Evolutionary conservation across 2,113 vertebrate genomes (phyloP).

Genomic region (Reinhardtius hippoglossoides): DNA sequence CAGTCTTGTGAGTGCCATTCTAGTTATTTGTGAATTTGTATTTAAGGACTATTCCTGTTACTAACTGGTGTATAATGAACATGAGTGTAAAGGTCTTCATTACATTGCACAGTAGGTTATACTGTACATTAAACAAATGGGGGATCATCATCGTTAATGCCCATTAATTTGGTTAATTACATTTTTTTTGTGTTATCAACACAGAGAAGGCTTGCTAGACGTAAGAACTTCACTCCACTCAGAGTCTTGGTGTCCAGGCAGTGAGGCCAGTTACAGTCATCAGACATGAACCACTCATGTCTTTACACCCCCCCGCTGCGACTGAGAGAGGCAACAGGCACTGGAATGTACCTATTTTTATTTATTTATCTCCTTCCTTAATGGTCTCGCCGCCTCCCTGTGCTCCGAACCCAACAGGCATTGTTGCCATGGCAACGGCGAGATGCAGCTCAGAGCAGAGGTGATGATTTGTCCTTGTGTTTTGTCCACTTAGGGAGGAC

Average conservation of each 20-base stretch:
- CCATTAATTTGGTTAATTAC: too few relatives aligned
- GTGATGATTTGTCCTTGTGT: slow-evolving; percentile 45
- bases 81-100: too few relatives aligned
- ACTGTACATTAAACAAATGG: neutral
- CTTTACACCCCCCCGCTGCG: slow-evolving; percentile 12
- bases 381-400: slow-evolving; percentile 29
- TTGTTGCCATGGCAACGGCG: slow-evolving; percentile 64
- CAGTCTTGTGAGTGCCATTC: too few relatives aligned
- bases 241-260: slow-evolving; percentile 18
- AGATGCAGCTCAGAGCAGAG: slow-evolving; percentile 55
- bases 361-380: slow-evolving; percentile 47
- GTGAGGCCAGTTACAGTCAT: slow-evolving; percentile 26
- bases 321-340: neutral
- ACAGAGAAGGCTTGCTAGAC: slow-evolving; percentile 51
- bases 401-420: neutral
- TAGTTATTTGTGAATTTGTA: neutral
- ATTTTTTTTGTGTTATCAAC: slow-evolving; percentile 38
- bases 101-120: neutral
- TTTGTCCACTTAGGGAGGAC: neutral
- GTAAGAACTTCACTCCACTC: slow-evolving; percentile 37
- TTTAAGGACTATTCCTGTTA: too few relatives aligned
- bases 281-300: slow-evolving; percentile 22
- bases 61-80: too few relatives aligned
- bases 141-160: neutral
- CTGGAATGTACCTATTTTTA: slow-evolving; percentile 30